Evolutionary conservation across 2,113 vertebrate genomes (phyloP).

Genomic region (Spilogale gracilis): DNA sequence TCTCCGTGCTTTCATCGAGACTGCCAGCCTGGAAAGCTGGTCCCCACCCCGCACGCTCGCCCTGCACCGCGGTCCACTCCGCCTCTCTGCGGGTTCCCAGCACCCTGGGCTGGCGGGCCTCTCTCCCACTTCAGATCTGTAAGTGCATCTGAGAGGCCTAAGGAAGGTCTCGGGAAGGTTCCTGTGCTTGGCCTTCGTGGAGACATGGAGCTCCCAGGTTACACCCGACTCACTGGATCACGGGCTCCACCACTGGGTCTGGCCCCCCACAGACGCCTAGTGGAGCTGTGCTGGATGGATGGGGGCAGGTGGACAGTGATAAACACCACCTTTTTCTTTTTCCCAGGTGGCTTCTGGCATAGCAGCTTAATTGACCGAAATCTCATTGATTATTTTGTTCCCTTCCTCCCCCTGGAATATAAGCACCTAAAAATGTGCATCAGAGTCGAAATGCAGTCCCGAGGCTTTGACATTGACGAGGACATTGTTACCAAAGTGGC

Average conservation of each 20-base stretch:
- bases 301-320: rapidly evolving
- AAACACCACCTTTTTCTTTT: background rate
- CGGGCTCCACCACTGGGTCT: background rate
- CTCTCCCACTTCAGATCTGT: background rate
- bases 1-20: background rate
- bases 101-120: background rate
- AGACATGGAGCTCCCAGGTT: background rate
- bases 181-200: background rate
- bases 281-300: rapidly evolving
- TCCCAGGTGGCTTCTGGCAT: slow-evolving; percentile 95
- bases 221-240: rapidly evolving
- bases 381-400: slow-evolving; percentile 97
- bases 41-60: too few species aligned
- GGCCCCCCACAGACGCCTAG: rapidly evolving
- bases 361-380: slow-evolving; percentile 96
- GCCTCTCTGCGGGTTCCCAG: background rate
- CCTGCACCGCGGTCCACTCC: rapidly evolving
- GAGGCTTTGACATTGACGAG: slow-evolving; percentile 76
- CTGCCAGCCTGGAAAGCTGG: background rate
- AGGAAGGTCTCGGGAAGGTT: background rate
- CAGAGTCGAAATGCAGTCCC: slow-evolving; percentile 89
- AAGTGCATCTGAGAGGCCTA: background rate
- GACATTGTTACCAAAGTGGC: slow-evolving; percentile 89
- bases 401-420: slow-evolving; percentile 96
- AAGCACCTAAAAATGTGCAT: slow-evolving; percentile 94